These are phyloP conservation scores for Zaprionus tsacasi DNA, from an alignment of 1,140 invertebrate species.

Conservation along the genomic window DNA sequence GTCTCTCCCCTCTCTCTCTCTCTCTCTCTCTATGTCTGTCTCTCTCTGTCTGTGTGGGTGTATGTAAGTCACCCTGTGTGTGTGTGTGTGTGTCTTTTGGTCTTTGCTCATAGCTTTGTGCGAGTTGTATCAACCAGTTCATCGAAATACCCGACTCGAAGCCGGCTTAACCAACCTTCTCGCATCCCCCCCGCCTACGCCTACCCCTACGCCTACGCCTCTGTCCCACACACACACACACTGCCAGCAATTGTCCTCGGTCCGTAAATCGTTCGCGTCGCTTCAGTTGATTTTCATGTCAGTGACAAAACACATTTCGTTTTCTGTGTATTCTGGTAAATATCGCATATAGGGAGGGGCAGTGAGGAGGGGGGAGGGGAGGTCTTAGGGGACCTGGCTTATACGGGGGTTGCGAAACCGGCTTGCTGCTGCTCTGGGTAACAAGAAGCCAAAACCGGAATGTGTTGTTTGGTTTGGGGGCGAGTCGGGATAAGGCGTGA, in stretches of 20 bases:
- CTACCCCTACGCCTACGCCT: neutral
- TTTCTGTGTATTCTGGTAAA: conserved; percentile 63
- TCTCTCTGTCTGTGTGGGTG: conserved; percentile 1
- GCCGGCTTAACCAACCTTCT: neutral
- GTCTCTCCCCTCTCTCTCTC: neutral
- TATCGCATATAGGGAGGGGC: conserved; percentile 27
- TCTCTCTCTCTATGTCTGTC: no score
- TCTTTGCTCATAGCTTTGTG: neutral
- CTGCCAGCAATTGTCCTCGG: conserved; percentile 42
- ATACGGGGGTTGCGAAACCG: neutral
- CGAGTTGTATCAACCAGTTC: conserved; percentile 63
- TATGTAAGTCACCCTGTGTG: neutral
- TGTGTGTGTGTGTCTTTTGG: conserved; percentile 11
- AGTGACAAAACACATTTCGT: conserved; percentile 70
- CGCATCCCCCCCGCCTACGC: neutral
- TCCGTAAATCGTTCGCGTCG: conserved; percentile 60
- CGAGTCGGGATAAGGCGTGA: neutral
- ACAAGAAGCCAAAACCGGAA: neutral
- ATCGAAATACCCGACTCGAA: conserved; percentile 42
- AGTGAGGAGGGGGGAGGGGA: neutral
- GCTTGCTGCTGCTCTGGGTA: neutral
- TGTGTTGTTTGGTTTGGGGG: neutral
- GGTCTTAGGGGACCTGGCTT: neutral
- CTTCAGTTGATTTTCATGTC: conserved; percentile 77
- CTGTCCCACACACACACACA: neutral